Percentiles rank a stretch among this genome's conserved stretches.
Conservation (phyloP, 2,888 invertebrate species). For the Mesorhabditis sp. region DNA sequence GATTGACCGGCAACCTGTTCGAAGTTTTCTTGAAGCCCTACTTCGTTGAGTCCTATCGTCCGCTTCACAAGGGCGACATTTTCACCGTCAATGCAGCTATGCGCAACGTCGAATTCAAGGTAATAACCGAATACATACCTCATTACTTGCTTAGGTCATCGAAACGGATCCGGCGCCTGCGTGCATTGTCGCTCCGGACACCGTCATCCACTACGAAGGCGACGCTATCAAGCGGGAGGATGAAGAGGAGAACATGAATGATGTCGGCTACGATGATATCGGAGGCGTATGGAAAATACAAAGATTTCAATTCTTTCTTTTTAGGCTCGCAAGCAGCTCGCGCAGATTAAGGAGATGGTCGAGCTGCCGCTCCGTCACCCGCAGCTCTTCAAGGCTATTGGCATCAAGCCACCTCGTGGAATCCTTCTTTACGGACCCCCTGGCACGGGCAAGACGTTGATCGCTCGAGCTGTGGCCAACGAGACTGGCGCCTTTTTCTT, state of each 20-base stretch:
- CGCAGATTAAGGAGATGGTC: slow-evolving; percentile 99
- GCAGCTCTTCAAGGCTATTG: slow-evolving; percentile 79
- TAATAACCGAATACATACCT: slow-evolving; percentile 6
- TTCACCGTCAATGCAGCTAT: slow-evolving; percentile 96
- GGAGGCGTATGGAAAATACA: slow-evolving; percentile 71
- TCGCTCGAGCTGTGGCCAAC: slow-evolving; percentile 97
- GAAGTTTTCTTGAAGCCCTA: slow-evolving; percentile 98
- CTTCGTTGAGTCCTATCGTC: slow-evolving; percentile 96
- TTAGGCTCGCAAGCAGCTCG: slow-evolving; percentile 83
- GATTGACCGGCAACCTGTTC: slow-evolving; percentile 85
- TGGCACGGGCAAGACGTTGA: slow-evolving; percentile 87
- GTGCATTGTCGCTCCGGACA: slow-evolving; percentile 98
- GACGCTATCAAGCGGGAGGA: slow-evolving; percentile 98
- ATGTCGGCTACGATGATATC: slow-evolving; percentile 99
- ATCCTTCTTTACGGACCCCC: slow-evolving; percentile 91
- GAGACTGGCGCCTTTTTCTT: slow-evolving; percentile 99
- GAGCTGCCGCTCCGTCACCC: slow-evolving; percentile 95
- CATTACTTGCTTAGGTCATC: slow-evolving; percentile 66
- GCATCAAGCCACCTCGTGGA: slow-evolving; percentile 82
- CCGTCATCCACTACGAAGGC: slow-evolving; percentile 98
- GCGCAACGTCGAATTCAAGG: slow-evolving; percentile 98
- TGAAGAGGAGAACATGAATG: slow-evolving; percentile 93
- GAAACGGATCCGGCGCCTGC: slow-evolving; percentile 96
- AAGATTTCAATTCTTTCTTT: background rate
- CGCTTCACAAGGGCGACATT: slow-evolving; percentile 89